These are phyloP conservation scores for Mellilla xanthometata DNA, from an alignment of 2,888 invertebrate species.

Conservation along the genomic window DNA sequence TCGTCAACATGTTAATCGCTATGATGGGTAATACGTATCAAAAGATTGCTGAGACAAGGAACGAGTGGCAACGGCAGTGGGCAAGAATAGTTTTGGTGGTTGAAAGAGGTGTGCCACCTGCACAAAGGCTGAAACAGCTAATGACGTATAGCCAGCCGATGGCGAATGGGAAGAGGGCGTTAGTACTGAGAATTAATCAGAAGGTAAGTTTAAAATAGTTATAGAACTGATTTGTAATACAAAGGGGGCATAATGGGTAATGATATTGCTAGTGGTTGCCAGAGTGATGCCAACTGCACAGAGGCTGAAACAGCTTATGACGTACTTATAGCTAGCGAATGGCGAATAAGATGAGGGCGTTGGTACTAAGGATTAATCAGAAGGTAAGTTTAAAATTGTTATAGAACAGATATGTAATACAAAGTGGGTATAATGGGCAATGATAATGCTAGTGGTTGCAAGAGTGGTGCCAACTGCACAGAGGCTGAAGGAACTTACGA, in stretches of 20 bases:
- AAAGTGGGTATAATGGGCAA: constrained; percentile 99
- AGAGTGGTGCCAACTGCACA: constrained; percentile 96
- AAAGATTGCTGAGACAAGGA: constrained; percentile 97
- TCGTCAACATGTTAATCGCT: constrained; percentile 99
- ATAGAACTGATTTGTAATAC: constrained; percentile 97
- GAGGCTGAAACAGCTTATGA: constrained; percentile 91
- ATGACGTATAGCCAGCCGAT: constrained; percentile 97
- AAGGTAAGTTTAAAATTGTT: constrained; percentile 83
- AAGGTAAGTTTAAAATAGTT: constrained; percentile 90
- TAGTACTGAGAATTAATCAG: constrained; percentile 94
- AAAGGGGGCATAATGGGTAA: too few relatives aligned
- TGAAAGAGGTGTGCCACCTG: constrained; percentile 97
- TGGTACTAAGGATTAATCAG: constrained; percentile 94
- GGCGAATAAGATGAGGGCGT: constrained; percentile 92
- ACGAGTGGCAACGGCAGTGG: constrained; percentile 99
- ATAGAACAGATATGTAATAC: constrained; percentile 98
- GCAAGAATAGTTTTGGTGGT: constrained; percentile 98
- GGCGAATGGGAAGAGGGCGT: constrained; percentile 92
- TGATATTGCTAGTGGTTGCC: constrained; percentile 98
- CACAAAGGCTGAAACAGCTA: constrained; percentile 92
- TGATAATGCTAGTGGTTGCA: constrained; percentile 98
- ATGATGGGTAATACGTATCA: constrained; percentile 99
- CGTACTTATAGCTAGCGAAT: constrained; percentile 98
- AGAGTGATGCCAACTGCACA: constrained; percentile 96
- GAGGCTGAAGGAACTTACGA: constrained; percentile 91